phyloP scores from a whole-genome alignment of 2,888 invertebrate species.

The Heteromurus nitidus region DNA sequence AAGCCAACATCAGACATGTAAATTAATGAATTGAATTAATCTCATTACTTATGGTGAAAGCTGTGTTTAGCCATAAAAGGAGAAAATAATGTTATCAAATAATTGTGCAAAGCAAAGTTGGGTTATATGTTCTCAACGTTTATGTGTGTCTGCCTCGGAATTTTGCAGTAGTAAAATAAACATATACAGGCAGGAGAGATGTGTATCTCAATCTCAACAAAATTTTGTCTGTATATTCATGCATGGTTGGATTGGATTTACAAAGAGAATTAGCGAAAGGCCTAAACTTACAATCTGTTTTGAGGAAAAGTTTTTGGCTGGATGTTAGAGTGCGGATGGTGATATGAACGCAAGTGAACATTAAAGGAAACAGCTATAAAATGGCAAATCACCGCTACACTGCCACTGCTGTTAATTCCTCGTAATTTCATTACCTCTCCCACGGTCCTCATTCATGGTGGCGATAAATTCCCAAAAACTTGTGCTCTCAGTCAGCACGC shows the following conservation, averaged over 20 bases:
- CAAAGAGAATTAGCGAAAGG: no score
- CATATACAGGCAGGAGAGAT: no score
- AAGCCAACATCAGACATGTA: slow-evolving; percentile 52
- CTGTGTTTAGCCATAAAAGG: slow-evolving; percentile 52
- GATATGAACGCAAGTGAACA: slow-evolving; percentile 1
- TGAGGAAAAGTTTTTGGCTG: no score
- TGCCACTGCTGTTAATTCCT: slow-evolving; percentile 42
- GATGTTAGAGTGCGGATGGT: no score
- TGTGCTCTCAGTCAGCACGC: not conserved
- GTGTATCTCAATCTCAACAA: no score
- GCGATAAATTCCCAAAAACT: slow-evolving; percentile 44
- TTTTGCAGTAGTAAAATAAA: no score
- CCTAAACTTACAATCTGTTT: no score
- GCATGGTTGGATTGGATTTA: no score
- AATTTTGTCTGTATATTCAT: no score
- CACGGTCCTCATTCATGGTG: slow-evolving; percentile 56
- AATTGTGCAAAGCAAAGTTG: slow-evolving; percentile 40
- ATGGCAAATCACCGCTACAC: slow-evolving; percentile 30
- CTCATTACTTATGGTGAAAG: slow-evolving; percentile 60
- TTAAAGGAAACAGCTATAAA: slow-evolving; percentile 22
- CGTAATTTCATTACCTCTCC: slow-evolving; percentile 57
- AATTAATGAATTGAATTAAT: slow-evolving; percentile 69
- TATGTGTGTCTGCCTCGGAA: no score
- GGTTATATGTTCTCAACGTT: no score
- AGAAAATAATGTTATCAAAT: slow-evolving; percentile 49